A percentile compares a stretch with the other conserved stretches of the same genome.
These are phyloP conservation scores for Eurystomus glaucurus DNA, from an alignment of 2,797 vertebrate species.

Conservation along the genomic window DNA sequence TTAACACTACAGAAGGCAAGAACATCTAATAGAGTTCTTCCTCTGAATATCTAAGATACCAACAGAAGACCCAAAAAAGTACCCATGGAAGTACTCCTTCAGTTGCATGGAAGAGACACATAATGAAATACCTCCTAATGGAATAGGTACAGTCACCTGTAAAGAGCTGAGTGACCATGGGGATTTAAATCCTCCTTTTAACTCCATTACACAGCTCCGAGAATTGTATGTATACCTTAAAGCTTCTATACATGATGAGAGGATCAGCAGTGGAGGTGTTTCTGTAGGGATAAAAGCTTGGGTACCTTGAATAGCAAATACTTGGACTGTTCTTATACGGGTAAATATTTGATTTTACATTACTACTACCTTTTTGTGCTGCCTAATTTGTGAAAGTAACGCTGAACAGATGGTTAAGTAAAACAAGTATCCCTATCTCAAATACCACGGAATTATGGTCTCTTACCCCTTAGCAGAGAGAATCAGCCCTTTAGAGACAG, in stretches of 20 bases:
- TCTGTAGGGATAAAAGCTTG: not conserved
- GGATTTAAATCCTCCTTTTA: not conserved
- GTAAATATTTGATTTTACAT: not conserved
- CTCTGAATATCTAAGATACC: not conserved
- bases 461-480: not conserved
- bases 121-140: not conserved
- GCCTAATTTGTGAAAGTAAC: not conserved
- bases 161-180: not conserved
- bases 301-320: not conserved
- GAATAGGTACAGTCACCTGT: accelerated
- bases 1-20: not conserved
- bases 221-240: not conserved
- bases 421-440: not conserved
- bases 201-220: not conserved
- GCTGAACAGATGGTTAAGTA: not conserved
- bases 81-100: not conserved
- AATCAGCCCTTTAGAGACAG: not conserved
- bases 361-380: not conserved
- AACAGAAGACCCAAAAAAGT: not conserved
- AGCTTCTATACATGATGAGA: not conserved
- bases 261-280: not conserved
- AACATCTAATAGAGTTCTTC: not conserved
- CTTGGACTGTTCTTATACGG: not conserved
- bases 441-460: not conserved
- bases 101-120: not conserved